phyloP scores from a whole-genome alignment of 1,140 invertebrate genomes.

The Brachionus plicatilis region DNA sequence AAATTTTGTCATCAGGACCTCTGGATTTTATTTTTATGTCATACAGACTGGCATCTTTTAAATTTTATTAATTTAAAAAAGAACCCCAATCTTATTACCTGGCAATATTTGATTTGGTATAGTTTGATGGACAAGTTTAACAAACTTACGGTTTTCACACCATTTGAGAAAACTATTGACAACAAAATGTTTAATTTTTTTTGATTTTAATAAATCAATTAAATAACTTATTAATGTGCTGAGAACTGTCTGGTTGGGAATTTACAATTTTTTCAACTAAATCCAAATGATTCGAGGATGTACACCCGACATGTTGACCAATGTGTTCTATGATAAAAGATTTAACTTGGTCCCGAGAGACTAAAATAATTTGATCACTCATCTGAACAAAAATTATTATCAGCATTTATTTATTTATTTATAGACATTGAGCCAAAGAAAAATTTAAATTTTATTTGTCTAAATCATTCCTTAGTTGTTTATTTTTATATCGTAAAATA shows the following conservation, averaged over 20 bases:
- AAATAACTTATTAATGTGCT: neutral
- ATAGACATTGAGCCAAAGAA: neutral
- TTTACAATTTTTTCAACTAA: neutral
- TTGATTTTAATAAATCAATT: neutral
- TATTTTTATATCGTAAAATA: conserved; percentile 30
- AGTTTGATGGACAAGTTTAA: neutral
- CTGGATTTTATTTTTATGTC: conserved; percentile 49
- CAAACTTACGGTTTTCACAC: neutral
- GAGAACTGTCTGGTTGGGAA: neutral
- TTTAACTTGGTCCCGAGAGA: neutral
- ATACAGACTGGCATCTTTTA: conserved; percentile 44
- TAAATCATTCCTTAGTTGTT: conserved; percentile 13
- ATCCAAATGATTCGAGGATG: neutral
- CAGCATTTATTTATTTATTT: neutral
- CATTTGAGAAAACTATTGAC: neutral
- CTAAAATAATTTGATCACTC: neutral
- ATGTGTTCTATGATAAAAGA: neutral
- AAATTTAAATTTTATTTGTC: neutral
- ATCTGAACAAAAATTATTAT: neutral
- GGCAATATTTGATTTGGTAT: neutral
- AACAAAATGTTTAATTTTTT: neutral
- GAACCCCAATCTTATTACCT: neutral
- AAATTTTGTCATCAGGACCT: conserved; percentile 51
- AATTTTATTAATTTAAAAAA: too few species aligned
- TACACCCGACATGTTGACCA: neutral